phyloP scores from a whole-genome alignment of 2,113 vertebrate genomes.

The Platichthys flesus region DNA sequence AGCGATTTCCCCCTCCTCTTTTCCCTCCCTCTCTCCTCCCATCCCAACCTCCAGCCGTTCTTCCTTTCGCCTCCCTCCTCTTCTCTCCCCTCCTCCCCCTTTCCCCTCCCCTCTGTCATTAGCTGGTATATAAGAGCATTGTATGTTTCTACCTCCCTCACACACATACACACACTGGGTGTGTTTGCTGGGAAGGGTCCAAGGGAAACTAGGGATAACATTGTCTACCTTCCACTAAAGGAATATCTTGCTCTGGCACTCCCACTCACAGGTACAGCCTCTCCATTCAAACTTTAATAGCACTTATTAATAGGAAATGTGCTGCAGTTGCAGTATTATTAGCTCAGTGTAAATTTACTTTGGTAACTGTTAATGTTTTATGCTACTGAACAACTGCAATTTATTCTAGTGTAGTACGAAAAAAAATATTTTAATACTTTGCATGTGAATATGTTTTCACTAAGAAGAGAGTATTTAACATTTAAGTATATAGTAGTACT shows the following conservation, averaged over 20 bases:
- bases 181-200: conserved; percentile 65
- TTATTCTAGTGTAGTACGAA: neutral
- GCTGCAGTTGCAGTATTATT: conserved; percentile 18
- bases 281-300: conserved; percentile 16
- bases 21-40: conserved; percentile 53
- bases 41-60: conserved; percentile 38
- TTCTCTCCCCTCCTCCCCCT: conserved; percentile 69
- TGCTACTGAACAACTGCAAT: conserved; percentile 18
- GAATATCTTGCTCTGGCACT: conserved; percentile 62
- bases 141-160: conserved; percentile 65
- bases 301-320: conserved; percentile 13
- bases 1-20: conserved; percentile 53
- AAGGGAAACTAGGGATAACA: conserved; percentile 61
- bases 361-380: neutral
- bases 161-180: conserved; percentile 54
- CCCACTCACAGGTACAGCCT: conserved; percentile 64
- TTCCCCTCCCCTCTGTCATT: conserved; percentile 73
- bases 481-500: no score
- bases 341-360: conserved; percentile 19
- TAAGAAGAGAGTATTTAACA: neutral
- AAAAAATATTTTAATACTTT: neutral
- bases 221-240: conserved; percentile 56
- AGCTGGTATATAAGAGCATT: conserved; percentile 75
- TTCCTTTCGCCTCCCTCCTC: conserved; percentile 41
- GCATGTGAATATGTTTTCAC: neutral